Evolutionary conservation across 2,797 vertebrate genomes (phyloP).

Genomic region (Hydrocynus forskahlii): DNA sequence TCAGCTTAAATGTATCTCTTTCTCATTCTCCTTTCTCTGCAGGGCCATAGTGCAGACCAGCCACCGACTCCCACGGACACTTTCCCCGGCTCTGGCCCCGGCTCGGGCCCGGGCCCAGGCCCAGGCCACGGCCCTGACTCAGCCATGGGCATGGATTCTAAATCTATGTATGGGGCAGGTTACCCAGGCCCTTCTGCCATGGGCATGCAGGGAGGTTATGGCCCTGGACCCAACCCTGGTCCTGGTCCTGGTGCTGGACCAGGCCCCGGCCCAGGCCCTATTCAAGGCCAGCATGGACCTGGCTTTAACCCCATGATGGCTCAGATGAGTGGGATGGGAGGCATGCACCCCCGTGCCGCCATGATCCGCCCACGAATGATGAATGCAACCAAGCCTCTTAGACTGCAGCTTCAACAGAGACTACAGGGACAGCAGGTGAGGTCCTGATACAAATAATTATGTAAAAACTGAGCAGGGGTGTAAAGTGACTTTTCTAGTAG

Average conservation of each 20-base stretch:
- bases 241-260: slow-evolving; percentile 63
- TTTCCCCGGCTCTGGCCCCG: slow-evolving; percentile 85
- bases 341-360: slow-evolving; percentile 85
- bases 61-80: slow-evolving; percentile 78
- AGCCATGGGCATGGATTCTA: slow-evolving; percentile 87
- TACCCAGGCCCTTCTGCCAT: slow-evolving; percentile 87
- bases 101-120: slow-evolving; percentile 84
- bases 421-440: slow-evolving; percentile 95
- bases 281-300: slow-evolving; percentile 76
- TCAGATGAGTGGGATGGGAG: slow-evolving; percentile 81
- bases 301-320: slow-evolving; percentile 79
- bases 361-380: slow-evolving; percentile 88
- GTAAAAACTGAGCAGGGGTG: no score
- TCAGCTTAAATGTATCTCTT: neutral
- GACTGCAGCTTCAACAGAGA: slow-evolving; percentile 95
- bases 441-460: no score
- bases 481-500: no score
- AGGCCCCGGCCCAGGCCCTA: slow-evolving; percentile 58
- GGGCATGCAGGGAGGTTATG: slow-evolving; percentile 83
- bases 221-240: slow-evolving; percentile 52
- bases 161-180: slow-evolving; percentile 86
- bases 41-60: slow-evolving; percentile 88
- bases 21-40: slow-evolving; percentile 30
- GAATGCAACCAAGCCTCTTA: slow-evolving; percentile 89
- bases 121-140: slow-evolving; percentile 84